Conservation (phyloP, 2,113 vertebrate genomes). For the Setophaga petechia region DNA sequence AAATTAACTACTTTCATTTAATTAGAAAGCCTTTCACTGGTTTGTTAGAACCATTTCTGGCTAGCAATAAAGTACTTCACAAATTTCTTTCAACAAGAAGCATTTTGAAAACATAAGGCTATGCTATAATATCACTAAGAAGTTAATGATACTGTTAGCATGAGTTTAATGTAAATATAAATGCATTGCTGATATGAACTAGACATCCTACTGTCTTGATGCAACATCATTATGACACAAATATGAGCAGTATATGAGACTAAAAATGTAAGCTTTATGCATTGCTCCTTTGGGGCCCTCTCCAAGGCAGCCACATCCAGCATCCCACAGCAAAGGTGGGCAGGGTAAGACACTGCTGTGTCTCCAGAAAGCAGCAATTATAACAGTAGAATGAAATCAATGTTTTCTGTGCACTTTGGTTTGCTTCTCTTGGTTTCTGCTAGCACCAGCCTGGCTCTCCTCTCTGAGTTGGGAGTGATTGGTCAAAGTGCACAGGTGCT, state of each 20-base stretch:
- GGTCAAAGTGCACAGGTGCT: not conserved
- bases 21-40: not conserved
- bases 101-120: not conserved
- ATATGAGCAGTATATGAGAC: not conserved
- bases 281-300: not conserved
- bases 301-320: not conserved
- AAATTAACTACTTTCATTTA: slow-evolving; percentile 5
- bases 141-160: not conserved
- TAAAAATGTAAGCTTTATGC: not conserved
- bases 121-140: not conserved
- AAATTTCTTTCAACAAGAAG: not conserved
- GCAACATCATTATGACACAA: not conserved
- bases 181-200: not conserved
- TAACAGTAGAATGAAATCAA: not conserved
- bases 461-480: not conserved
- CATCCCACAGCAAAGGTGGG: not conserved
- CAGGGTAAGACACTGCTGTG: too few relatives aligned
- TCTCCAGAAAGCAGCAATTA: not conserved
- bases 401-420: not conserved
- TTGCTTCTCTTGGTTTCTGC: not conserved
- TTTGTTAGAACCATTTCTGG: not conserved
- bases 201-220: not conserved
- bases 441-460: not conserved
- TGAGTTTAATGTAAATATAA: not conserved
- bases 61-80: not conserved